A percentile compares a stretch with the other conserved stretches of the same genome.
Conservation (phyloP, 2,888 invertebrate genomes). For the Rhodophaea formosa region DNA sequence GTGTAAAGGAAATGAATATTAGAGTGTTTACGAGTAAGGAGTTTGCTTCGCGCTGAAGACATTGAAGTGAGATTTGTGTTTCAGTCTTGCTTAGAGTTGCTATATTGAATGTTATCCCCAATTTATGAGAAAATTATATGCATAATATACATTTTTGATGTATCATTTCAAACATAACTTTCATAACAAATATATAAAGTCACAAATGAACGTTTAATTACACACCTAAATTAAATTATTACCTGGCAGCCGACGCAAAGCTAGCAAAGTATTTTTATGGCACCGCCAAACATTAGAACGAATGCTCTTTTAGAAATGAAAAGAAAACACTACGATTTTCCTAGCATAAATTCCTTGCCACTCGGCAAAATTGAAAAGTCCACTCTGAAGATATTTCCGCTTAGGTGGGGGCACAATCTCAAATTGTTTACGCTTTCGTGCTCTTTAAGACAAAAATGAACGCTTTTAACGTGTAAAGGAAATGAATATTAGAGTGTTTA, state of each 20-base stretch:
- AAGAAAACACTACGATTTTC: constrained; percentile 69
- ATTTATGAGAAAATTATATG: no score
- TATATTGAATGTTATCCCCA: not conserved
- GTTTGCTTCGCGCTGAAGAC: constrained; percentile 18
- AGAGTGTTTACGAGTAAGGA: constrained; percentile 28
- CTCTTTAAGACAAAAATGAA: constrained; percentile 54
- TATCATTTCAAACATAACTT: no score
- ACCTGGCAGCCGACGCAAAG: not conserved
- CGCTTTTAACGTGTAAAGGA: constrained; percentile 34
- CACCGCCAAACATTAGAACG: no score
- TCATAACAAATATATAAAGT: no score
- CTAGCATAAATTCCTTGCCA: constrained; percentile 64
- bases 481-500: constrained; percentile 35
- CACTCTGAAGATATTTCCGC: constrained; percentile 62
- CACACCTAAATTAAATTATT: constrained; percentile 20
- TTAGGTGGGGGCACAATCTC: constrained; percentile 61
- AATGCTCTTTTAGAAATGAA: constrained; percentile 56
- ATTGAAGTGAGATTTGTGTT: constrained; percentile 14
- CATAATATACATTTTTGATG: no score
- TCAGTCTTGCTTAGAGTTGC: not conserved
- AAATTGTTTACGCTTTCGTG: constrained; percentile 66
- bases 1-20: constrained; percentile 34
- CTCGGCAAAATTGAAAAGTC: constrained; percentile 76
- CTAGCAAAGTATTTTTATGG: constrained; percentile 7
- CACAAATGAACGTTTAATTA: no score